Evolutionary conservation across 2,888 invertebrate genomes (phyloP), one percentile per base, ranked within the genome.

Genomic region (Xestia xanthographa): DNA sequence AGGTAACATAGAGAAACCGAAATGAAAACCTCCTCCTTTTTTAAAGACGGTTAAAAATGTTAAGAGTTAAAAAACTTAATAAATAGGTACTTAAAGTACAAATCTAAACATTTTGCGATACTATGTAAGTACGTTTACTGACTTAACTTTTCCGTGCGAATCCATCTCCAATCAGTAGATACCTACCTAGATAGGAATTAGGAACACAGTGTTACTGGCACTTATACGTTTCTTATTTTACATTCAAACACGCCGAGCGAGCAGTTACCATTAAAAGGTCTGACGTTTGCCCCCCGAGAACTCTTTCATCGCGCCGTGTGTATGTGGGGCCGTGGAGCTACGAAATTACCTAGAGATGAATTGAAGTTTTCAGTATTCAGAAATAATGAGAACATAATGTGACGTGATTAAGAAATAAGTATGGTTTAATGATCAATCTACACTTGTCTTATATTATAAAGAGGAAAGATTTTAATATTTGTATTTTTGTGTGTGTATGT

Each of bases 261-360:
- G 92, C 93, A 93, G 92, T 94, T 93, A 91, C 93, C 90, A 92
- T 95, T 94, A 94, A 94, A 94, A 93, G 93, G 93, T 92, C 93
- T 92, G 92, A 92, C 94, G 92, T 93, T 93, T 93, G 93, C 92
- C 95, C 92, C 92, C 82, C 82, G 93, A 94, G 94, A 92, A 92
- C 91, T 92, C 93, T 95, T 94, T 95, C 94, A 95, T 88, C 91
- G 90, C 84, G 68, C 86, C 79, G 79, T 80, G 90, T 90, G 89
- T 89, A 87, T 91, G 91, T 92, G 90, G 89, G 88, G 82, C 82
- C 86, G 82, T 79, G 83, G 84, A 89, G 78, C 82, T 86, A 85
- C 83, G 84, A 92, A 91, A 71, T 26, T 58, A 63, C n/a, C 62
- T 22, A 14, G 1, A 38, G 11, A 43, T 5, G 2, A 41, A 48